A percentile compares a stretch with the other conserved stretches of the same genome.
Conservation (phyloP, 2,113 vertebrate genomes). For the Catharus minimus region DNA sequence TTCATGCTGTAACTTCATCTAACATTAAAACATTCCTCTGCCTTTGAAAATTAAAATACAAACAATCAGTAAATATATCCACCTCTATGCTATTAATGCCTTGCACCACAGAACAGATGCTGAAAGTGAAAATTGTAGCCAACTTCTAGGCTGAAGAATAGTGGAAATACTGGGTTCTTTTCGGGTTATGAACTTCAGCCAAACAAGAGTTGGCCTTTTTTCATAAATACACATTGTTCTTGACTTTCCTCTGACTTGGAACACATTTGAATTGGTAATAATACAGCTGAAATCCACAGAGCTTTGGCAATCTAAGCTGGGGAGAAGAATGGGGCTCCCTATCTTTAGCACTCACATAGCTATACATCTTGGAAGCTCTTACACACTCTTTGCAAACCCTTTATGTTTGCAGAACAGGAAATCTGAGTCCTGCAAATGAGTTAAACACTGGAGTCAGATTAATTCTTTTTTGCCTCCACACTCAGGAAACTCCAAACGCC, state of each 20-base stretch:
- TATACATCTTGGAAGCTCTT: constrained; percentile 32
- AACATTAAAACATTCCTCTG: constrained; percentile 47
- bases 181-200: constrained; percentile 55
- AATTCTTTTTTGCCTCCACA: constrained; percentile 9
- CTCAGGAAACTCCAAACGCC: constrained; percentile 15
- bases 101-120: constrained; percentile 28
- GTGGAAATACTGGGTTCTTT: constrained; percentile 38
- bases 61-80: constrained; percentile 47
- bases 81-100: constrained; percentile 4
- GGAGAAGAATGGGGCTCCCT: constrained; percentile 30
- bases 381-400: constrained; percentile 1
- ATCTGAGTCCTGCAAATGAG: constrained; percentile 37
- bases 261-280: constrained; percentile 50
- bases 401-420: constrained; percentile 30
- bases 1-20: constrained; percentile 31
- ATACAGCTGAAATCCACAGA: constrained; percentile 49
- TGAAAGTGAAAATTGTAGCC: constrained; percentile 4
- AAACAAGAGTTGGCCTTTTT: constrained; percentile 43
- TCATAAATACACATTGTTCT: constrained; percentile 61
- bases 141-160: not conserved
- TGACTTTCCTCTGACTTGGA: constrained; percentile 50
- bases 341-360: constrained; percentile 27
- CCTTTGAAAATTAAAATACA: constrained; percentile 45
- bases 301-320: not conserved
- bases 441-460: constrained; percentile 16